Conservation (phyloP, 2,113 vertebrate species). For the Gnathonemus echidnorhynchus region DNA sequence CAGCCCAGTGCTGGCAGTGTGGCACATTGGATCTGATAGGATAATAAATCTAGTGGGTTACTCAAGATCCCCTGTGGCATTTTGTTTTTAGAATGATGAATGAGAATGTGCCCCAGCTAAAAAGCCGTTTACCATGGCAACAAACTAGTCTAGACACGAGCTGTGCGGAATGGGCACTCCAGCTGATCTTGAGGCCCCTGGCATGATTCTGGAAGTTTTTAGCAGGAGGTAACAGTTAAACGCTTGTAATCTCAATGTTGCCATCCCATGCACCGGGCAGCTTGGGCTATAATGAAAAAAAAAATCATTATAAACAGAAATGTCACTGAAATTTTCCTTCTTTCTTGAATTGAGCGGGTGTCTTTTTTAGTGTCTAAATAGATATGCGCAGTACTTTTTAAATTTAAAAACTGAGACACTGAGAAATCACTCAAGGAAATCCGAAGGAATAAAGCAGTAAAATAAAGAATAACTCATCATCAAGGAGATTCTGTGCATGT, state of each 20-base stretch:
- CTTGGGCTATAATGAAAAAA: not conserved
- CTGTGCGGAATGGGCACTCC: not conserved
- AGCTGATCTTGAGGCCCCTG: not conserved
- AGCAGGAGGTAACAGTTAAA: not conserved
- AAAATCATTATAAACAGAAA: not conserved
- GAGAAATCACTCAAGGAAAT: not conserved
- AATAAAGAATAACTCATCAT: not conserved
- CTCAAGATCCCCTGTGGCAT: not conserved
- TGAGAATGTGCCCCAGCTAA: not conserved
- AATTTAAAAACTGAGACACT: not conserved
- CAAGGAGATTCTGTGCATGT: not conserved
- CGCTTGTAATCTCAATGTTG: not conserved
- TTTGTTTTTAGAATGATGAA: constrained; percentile 12
- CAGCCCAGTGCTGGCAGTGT: not conserved
- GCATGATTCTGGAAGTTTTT: not conserved
- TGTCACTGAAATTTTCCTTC: not conserved
- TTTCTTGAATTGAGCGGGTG: not conserved
- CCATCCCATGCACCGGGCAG: not conserved
- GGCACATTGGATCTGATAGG: constrained; percentile 8
- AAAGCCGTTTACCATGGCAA: constrained; percentile 13
- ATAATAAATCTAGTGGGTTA: constrained; percentile 14
- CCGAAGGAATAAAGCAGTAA: not conserved
- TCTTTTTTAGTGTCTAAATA: not conserved
- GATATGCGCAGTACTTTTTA: not conserved
- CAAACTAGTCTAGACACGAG: not conserved